Conservation (phyloP, 1,140 invertebrate genomes). For the Nasonia longicornis region DNA sequence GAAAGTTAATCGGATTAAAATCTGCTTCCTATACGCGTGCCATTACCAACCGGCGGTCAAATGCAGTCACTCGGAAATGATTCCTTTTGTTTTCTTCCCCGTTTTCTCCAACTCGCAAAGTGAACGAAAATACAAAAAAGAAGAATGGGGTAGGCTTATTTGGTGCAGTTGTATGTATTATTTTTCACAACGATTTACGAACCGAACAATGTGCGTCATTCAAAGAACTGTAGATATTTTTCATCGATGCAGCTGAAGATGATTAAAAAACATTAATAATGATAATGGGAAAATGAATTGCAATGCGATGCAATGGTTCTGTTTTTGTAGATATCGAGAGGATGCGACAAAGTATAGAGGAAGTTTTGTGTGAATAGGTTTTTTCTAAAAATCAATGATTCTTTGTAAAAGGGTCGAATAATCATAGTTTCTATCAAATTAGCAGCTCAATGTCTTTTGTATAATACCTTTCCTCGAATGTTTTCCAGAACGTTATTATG, state of each 20-base stretch:
- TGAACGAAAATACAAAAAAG: neutral
- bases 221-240: conserved; percentile 70
- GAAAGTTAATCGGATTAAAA: conserved; percentile 3
- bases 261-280: conserved; percentile 19
- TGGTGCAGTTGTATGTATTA: conserved; percentile 36
- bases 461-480: conserved; percentile 46
- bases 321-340: conserved; percentile 68
- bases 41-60: conserved; percentile 29
- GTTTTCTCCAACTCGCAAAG: conserved; percentile 32
- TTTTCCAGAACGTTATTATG: conserved; percentile 42
- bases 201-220: conserved; percentile 47
- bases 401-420: conserved; percentile 71
- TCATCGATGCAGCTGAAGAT: conserved; percentile 60
- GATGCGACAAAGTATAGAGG: conserved; percentile 56
- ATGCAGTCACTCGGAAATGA: conserved; percentile 22
- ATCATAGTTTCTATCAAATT: conserved; percentile 71
- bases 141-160: neutral
- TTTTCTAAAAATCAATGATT: conserved; percentile 68
- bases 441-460: conserved; percentile 48
- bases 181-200: conserved; percentile 47
- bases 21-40: conserved; percentile 38
- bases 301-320: conserved; percentile 68
- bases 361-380: conserved; percentile 70
- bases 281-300: conserved; percentile 55
- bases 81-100: conserved; percentile 39